Evolutionary conservation across 2,797 vertebrate genomes (phyloP).

Genomic region (Gymnoscopelus microlampas): DNA sequence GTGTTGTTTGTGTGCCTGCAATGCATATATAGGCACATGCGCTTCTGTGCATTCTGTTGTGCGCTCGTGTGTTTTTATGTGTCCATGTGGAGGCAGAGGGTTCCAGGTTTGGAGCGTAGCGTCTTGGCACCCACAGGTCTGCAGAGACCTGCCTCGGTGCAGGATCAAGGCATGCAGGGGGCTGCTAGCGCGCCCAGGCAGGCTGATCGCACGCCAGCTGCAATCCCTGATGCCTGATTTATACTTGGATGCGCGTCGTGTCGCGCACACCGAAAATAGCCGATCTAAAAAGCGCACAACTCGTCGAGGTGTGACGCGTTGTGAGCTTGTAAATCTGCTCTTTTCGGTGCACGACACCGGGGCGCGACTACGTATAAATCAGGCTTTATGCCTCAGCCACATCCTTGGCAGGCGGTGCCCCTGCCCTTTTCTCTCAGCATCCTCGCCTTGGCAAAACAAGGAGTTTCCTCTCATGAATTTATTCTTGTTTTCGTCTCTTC

Average conservation of each 20-base stretch:
- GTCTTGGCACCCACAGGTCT: conserved; percentile 75
- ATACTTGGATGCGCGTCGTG: too few species aligned
- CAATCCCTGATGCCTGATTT: conserved; percentile 59
- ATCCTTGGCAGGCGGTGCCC: conserved; percentile 66
- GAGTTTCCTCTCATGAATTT: conserved; percentile 41
- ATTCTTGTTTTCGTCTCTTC: conserved; percentile 14
- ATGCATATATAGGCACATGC: conserved; percentile 50
- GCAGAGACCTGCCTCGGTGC: conserved; percentile 73
- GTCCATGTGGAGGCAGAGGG: conserved; percentile 71
- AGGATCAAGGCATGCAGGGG: conserved; percentile 78
- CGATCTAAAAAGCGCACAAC: too few species aligned
- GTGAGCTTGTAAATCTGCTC: too few species aligned
- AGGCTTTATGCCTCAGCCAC: conserved; percentile 50
- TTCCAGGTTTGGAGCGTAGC: conserved; percentile 72
- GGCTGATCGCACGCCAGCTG: conserved; percentile 69
- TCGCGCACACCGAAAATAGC: too few species aligned
- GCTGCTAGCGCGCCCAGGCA: conserved; percentile 60
- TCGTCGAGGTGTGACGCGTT: too few species aligned
- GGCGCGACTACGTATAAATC: too few species aligned
- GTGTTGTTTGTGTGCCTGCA: conserved; percentile 37
- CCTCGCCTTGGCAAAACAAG: conserved; percentile 53
- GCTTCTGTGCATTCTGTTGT: conserved; percentile 16
- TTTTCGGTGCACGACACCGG: too few species aligned
- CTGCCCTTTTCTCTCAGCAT: conserved; percentile 52
- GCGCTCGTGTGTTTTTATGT: conserved; percentile 53